A percentile compares a stretch with the other conserved stretches of the same genome.
Conservation (phyloP, 92 coral and sea anemone genomes). For the Umimayanthus kanabou region DNA sequence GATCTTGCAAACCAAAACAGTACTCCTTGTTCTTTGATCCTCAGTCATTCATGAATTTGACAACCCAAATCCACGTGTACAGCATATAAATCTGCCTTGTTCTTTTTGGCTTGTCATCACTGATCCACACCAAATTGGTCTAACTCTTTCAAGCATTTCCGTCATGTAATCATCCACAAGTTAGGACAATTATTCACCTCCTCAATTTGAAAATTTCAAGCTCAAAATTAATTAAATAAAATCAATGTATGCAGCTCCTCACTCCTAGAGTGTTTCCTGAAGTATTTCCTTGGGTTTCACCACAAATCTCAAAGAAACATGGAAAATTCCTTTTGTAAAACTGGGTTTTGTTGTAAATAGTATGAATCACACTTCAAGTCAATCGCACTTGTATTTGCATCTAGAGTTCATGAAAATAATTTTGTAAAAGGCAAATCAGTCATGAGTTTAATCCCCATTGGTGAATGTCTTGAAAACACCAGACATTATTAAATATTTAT, state of each 20-base stretch:
- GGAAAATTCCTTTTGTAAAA: not conserved
- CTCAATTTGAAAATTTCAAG: not conserved
- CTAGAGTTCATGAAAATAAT: conserved; percentile 7
- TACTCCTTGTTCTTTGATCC: not conserved
- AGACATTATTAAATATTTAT: conserved; percentile 32
- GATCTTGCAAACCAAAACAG: not conserved
- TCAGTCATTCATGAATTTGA: not conserved
- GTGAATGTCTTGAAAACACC: conserved; percentile 24
- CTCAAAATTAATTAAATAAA: no score
- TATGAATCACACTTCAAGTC: not conserved
- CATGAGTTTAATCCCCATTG: conserved; percentile 12
- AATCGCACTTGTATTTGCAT: not conserved
- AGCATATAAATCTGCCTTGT: not conserved
- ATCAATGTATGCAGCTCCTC: not conserved
- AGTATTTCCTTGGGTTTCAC: not conserved
- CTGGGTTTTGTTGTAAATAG: not conserved
- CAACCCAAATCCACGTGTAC: not conserved
- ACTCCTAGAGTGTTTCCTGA: not conserved
- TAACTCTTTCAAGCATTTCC: not conserved
- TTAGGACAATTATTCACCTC: not conserved
- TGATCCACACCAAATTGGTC: not conserved
- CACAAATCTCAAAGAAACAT: not conserved
- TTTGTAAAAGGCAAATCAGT: not conserved
- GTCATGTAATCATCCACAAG: not conserved
- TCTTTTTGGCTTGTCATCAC: not conserved